Evolutionary conservation across 1,140 invertebrate species (phyloP).

Genomic region (Ceratosolen fusciceps): DNA sequence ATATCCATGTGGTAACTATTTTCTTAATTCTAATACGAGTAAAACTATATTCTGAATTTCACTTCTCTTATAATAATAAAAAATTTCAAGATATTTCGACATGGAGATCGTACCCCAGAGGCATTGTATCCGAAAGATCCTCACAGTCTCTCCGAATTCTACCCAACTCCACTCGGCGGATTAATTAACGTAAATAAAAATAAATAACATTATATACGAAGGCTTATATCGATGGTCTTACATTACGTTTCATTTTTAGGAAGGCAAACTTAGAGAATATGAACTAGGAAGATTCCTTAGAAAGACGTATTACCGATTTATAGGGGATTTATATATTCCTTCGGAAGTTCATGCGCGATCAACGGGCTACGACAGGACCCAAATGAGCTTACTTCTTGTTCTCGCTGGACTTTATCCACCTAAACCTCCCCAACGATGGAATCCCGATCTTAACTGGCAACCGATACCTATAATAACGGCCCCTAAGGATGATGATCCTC

Average conservation of each 20-base stretch:
- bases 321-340: slow-evolving; percentile 70
- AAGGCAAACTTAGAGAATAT: slow-evolving; percentile 69
- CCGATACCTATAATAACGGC: slow-evolving; percentile 58
- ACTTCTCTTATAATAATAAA: slow-evolving; percentile 45
- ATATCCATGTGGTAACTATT: slow-evolving; percentile 5
- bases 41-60: not conserved
- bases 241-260: slow-evolving; percentile 25
- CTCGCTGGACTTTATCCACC: slow-evolving; percentile 74
- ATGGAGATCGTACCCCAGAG: slow-evolving; percentile 73
- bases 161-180: slow-evolving; percentile 70
- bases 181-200: slow-evolving; percentile 72
- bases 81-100: slow-evolving; percentile 68
- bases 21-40: no score
- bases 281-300: slow-evolving; percentile 72
- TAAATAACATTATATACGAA: not conserved
- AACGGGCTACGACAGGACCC: slow-evolving; percentile 73
- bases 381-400: slow-evolving; percentile 74
- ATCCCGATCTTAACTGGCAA: slow-evolving; percentile 62
- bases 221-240: not conserved
- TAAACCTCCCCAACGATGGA: slow-evolving; percentile 67
- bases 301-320: slow-evolving; percentile 70
- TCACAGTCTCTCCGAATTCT: slow-evolving; percentile 55
- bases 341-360: slow-evolving; percentile 68
- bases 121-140: slow-evolving; percentile 70
- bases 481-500: slow-evolving; percentile 52